A percentile compares a stretch with the other conserved stretches of the same genome.
Evolutionary conservation across 2,113 vertebrate species (phyloP).

Genomic region (Cyanoderma ruficeps): DNA sequence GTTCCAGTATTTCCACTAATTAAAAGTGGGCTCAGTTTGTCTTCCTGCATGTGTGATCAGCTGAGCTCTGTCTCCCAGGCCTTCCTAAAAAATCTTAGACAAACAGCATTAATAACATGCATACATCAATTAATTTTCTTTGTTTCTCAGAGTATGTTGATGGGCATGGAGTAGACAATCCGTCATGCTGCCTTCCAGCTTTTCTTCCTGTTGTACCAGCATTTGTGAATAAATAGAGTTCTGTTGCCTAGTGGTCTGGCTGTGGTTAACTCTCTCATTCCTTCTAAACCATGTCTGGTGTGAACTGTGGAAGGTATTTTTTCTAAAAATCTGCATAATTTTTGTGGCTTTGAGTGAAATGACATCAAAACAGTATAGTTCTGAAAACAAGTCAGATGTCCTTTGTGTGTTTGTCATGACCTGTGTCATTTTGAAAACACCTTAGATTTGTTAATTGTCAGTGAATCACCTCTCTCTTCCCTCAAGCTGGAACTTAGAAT

Average conservation of each 20-base stretch:
- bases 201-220: neutral
- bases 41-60: neutral
- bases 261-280: neutral
- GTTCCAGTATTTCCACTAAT: conserved; percentile 3
- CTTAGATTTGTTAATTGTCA: neutral
- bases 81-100: neutral
- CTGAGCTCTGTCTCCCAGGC: neutral
- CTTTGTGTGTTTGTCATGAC: neutral
- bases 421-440: neutral
- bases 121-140: neutral
- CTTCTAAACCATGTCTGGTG: neutral
- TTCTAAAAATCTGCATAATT: neutral
- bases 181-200: neutral
- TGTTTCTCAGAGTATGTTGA: neutral
- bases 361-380: neutral
- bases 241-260: neutral
- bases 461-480: neutral
- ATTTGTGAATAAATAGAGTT: neutral
- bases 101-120: neutral
- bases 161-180: neutral
- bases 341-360: neutral
- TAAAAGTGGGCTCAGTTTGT: neutral
- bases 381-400: neutral
- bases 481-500: neutral
- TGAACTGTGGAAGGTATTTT: neutral